These are phyloP conservation scores for Phaenicophaeus curvirostris DNA, from an alignment of 2,797 vertebrate species.

Conservation along the genomic window DNA sequence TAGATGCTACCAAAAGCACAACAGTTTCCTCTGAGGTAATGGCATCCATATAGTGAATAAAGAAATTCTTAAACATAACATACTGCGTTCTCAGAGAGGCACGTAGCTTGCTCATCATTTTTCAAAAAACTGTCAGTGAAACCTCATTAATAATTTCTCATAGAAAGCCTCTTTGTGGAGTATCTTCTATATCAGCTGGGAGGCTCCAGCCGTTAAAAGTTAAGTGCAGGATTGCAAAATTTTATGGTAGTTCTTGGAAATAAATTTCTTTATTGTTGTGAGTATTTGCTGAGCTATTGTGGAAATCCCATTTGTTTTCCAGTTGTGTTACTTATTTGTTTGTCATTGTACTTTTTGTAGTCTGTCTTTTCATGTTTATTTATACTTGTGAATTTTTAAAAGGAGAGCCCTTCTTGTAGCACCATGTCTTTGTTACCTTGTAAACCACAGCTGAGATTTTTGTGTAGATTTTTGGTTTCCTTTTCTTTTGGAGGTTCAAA, in stretches of 20 bases:
- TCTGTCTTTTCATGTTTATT: not conserved
- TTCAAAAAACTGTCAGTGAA: not conserved
- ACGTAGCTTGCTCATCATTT: not conserved
- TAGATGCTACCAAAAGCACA: not conserved
- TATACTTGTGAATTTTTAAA: not conserved
- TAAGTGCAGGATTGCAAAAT: not conserved
- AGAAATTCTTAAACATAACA: not conserved
- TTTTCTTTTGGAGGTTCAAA: not conserved
- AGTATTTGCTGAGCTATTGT: not conserved
- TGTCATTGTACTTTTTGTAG: not conserved
- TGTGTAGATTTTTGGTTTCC: not conserved
- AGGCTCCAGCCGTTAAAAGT: not conserved
- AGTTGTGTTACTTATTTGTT: not conserved
- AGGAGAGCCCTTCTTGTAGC: not conserved
- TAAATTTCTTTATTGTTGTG: not conserved
- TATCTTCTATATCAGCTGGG: not conserved
- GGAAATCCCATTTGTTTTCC: not conserved
- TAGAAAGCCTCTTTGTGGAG: not conserved
- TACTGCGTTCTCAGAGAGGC: not conserved
- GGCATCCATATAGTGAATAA: not conserved
- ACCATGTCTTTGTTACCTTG: not conserved
- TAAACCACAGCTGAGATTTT: not conserved
- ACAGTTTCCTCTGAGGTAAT: slow-evolving; percentile 12
- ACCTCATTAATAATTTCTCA: not conserved
- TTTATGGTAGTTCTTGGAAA: not conserved